phyloP scores from a whole-genome alignment of 2,888 invertebrate genomes.

The Noctua comes region DNA sequence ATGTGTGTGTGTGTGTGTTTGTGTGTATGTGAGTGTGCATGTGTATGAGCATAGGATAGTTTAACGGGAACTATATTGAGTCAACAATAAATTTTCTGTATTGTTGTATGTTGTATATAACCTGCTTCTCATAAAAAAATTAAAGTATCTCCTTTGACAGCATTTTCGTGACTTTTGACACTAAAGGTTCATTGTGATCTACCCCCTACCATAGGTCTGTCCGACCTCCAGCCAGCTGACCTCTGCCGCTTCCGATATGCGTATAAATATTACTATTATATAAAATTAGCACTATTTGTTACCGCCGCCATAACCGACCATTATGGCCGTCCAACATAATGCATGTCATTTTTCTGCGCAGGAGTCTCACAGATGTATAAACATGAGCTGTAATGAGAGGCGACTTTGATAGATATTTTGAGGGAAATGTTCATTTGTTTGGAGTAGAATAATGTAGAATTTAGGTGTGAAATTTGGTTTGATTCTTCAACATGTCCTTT shows the following conservation, averaged over 20 bases:
- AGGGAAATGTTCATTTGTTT: slow-evolving; percentile 17
- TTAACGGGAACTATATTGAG: too few relatives aligned
- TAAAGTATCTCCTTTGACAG: too few relatives aligned
- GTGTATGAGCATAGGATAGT: too few relatives aligned
- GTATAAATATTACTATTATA: slow-evolving; percentile 77
- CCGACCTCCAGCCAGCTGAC: slow-evolving; percentile 68
- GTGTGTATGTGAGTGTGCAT: too few relatives aligned
- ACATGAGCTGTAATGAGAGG: slow-evolving; percentile 44
- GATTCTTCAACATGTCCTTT: background rate
- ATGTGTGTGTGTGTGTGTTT: too few relatives aligned
- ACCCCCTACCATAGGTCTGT: slow-evolving; percentile 40
- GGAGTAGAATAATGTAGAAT: background rate
- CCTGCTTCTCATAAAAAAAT: background rate
- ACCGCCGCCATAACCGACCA: slow-evolving; percentile 58
- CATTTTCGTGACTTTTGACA: background rate
- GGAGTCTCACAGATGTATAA: slow-evolving; percentile 27
- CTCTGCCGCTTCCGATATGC: slow-evolving; percentile 73
- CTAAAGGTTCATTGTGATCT: slow-evolving; percentile 35
- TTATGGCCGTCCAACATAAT: slow-evolving; percentile 61
- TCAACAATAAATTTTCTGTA: too few relatives aligned
- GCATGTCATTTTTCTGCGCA: slow-evolving; percentile 64
- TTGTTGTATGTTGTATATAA: too few relatives aligned
- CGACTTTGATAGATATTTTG: slow-evolving; percentile 39
- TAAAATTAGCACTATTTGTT: slow-evolving; percentile 80
- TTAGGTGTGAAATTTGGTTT: background rate